Conservation (phyloP, 2,888 invertebrate genomes). For the Octonoba sinensis region DNA sequence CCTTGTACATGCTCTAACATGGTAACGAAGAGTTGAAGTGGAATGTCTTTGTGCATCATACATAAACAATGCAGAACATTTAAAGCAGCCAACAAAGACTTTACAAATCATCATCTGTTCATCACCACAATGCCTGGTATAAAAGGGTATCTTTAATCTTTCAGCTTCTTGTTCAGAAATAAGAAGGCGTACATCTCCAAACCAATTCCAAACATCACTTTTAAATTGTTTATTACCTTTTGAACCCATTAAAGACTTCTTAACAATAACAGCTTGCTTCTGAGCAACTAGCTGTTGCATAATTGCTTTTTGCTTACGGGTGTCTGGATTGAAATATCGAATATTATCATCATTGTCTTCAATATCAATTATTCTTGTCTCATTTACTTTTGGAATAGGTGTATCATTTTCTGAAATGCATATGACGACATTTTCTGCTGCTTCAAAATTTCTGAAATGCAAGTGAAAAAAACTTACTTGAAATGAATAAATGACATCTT, state of each 20-base stretch:
- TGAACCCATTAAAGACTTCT: conserved; percentile 16
- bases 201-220: conserved; percentile 62
- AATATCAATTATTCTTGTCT: conserved; percentile 36
- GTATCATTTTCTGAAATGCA: conserved; percentile 31
- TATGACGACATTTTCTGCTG: conserved; percentile 42
- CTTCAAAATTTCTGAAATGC: neutral
- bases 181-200: conserved; percentile 45
- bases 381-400: neutral
- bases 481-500: neutral
- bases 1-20: conserved; percentile 47
- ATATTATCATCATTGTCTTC: conserved; percentile 22
- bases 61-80: conserved; percentile 56
- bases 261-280: conserved; percentile 38
- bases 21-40: conserved; percentile 48
- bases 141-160: conserved; percentile 44
- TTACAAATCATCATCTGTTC: conserved; percentile 48
- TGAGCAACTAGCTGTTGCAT: conserved; percentile 48
- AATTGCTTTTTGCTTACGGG: conserved; percentile 47
- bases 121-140: conserved; percentile 25
- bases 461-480: neutral
- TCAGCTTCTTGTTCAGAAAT: conserved; percentile 41
- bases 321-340: conserved; percentile 49
- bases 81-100: conserved; percentile 54
- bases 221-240: conserved; percentile 58
- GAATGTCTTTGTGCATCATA: conserved; percentile 54